These are phyloP conservation scores for Auanema sp. DNA, from an alignment of 2,888 invertebrate species.

Conservation along the genomic window DNA sequence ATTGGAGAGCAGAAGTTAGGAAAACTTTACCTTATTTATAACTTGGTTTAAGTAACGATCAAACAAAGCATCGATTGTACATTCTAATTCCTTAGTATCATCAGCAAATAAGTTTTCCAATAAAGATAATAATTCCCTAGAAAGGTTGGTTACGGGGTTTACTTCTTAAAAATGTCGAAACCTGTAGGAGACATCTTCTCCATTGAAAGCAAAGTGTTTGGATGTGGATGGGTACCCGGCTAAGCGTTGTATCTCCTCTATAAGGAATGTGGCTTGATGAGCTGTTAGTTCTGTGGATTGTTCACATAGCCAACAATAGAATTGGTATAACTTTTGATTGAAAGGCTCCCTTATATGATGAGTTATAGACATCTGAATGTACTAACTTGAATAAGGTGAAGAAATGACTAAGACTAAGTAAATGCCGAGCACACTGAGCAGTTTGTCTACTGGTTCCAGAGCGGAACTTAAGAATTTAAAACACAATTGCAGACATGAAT, in stretches of 20 bases:
- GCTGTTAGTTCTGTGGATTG: too few species aligned
- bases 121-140: conserved; percentile 31
- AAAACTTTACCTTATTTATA: conserved; percentile 26
- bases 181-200: conserved; percentile 37
- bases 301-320: conserved; percentile 26
- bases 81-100: conserved; percentile 30
- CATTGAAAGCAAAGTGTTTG: conserved; percentile 30
- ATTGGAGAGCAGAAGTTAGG: neutral
- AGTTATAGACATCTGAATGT: neutral
- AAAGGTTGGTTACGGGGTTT: neutral
- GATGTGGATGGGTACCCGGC: conserved; percentile 36
- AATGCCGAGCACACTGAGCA: too few species aligned
- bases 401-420: too few species aligned
- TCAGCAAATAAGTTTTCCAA: conserved; percentile 32
- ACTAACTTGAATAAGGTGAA: too few species aligned
- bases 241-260: conserved; percentile 38
- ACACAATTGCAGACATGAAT: too few species aligned
- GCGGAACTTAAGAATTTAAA: too few species aligned
- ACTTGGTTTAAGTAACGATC: conserved; percentile 39
- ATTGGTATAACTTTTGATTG: conserved; percentile 27
- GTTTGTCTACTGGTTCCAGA: too few species aligned
- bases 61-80: conserved; percentile 29
- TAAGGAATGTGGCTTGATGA: conserved; percentile 27
- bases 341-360: conserved; percentile 18
- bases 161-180: neutral